A percentile compares a stretch with the other conserved stretches of the same genome.
Conservation (phyloP, 2,888 invertebrate species). For the Nomada fucata region DNA sequence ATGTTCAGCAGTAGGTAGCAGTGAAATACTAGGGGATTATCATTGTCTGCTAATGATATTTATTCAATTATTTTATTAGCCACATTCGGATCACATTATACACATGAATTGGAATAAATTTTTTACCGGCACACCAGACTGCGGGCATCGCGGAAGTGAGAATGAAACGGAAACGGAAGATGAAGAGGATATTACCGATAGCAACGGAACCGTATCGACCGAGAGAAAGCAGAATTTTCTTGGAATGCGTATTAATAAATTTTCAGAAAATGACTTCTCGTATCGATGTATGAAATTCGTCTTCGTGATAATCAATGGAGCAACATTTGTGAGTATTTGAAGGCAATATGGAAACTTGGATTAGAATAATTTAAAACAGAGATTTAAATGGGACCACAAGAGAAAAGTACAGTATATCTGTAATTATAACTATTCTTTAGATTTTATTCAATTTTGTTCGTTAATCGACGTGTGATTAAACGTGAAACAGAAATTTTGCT, state of each 20-base stretch:
- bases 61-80: slow-evolving; percentile 4
- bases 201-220: slow-evolving; percentile 65
- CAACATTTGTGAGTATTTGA: slow-evolving; percentile 70
- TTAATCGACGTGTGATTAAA: not conserved
- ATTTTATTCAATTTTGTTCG: not conserved
- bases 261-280: slow-evolving; percentile 67
- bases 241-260: slow-evolving; percentile 63
- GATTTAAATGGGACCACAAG: not conserved
- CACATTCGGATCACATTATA: not conserved
- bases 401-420: no score
- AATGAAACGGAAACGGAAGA: slow-evolving; percentile 69
- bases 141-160: slow-evolving; percentile 3
- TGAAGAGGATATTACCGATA: slow-evolving; percentile 60
- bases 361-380: not conserved
- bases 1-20: no score
- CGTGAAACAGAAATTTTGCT: no score
- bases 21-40: not conserved
- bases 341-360: no score
- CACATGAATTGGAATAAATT: slow-evolving; percentile 53
- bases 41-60: not conserved
- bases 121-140: slow-evolving; percentile 10
- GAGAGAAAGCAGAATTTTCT: slow-evolving; percentile 65
- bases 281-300: slow-evolving; percentile 68
- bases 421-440: not conserved
- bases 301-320: slow-evolving; percentile 70